A percentile compares a stretch with the other conserved stretches of the same genome.
phyloP scores from a whole-genome alignment of 2,797 vertebrate species.

The Tokudaia muenninki region DNA sequence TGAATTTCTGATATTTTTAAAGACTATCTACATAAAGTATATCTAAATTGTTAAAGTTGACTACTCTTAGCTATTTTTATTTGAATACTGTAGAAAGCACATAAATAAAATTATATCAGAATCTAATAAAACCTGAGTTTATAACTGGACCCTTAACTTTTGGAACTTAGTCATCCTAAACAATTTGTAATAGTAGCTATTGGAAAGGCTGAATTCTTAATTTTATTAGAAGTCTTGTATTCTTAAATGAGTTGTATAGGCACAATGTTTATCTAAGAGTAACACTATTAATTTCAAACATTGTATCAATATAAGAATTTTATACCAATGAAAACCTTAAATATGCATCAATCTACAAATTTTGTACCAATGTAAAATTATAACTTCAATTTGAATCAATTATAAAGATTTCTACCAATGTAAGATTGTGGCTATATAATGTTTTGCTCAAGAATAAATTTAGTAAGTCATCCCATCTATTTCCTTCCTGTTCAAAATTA shows the following conservation, averaged over 20 bases:
- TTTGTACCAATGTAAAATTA: neutral
- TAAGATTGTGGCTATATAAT: neutral
- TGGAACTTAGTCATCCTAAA: neutral
- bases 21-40: neutral
- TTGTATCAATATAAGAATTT: neutral
- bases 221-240: neutral
- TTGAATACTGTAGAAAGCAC: neutral
- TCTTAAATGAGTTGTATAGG: neutral
- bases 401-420: neutral
- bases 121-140: neutral
- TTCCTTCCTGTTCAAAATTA: neutral
- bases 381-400: neutral
- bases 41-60: neutral
- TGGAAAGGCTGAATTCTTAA: neutral
- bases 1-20: neutral
- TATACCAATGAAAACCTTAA: neutral
- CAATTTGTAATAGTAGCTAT: neutral
- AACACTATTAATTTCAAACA: neutral
- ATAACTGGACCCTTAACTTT: neutral
- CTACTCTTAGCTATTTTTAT: neutral
- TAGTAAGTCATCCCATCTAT: neutral
- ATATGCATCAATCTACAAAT: neutral
- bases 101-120: neutral
- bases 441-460: neutral
- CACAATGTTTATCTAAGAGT: neutral